Conservation (phyloP, 2,888 invertebrate species). For the Neocrepidodera transversa region DNA sequence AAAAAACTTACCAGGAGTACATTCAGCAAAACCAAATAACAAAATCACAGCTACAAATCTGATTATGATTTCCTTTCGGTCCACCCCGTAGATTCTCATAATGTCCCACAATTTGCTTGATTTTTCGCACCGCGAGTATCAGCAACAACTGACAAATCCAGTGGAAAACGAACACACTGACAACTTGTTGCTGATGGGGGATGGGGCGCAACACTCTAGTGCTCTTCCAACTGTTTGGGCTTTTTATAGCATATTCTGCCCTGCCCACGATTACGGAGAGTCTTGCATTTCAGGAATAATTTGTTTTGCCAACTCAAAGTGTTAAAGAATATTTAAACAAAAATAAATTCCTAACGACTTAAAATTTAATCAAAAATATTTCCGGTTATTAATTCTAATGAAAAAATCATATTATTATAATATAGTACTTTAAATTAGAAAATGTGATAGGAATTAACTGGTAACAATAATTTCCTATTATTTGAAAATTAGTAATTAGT, state of each 20-base stretch:
- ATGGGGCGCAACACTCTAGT: not conserved
- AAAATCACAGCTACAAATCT: constrained; percentile 63
- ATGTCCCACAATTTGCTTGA: not conserved
- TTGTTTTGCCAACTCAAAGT: not conserved
- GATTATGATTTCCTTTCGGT: constrained; percentile 42
- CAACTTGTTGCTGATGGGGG: not conserved
- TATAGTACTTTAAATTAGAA: too few relatives aligned
- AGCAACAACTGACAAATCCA: not conserved
- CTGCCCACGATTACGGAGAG: not conserved
- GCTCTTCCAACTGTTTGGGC: not conserved
- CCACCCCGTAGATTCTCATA: not conserved
- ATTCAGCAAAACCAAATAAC: constrained; percentile 66
- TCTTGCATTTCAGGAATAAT: not conserved
- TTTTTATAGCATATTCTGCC: not conserved
- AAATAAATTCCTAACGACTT: too few relatives aligned
- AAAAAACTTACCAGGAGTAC: constrained; percentile 66
- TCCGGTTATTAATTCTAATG: too few relatives aligned
- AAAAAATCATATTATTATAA: too few relatives aligned
- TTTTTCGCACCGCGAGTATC: not conserved
- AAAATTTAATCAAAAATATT: too few relatives aligned
- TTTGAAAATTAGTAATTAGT: too few relatives aligned
- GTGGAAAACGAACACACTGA: not conserved
- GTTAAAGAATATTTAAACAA: too few relatives aligned
- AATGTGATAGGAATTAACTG: too few relatives aligned
- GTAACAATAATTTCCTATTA: too few relatives aligned